Base-by-base conservation (phyloP, 2,888 invertebrate genomes). In the Andrena dorsata region DNA sequence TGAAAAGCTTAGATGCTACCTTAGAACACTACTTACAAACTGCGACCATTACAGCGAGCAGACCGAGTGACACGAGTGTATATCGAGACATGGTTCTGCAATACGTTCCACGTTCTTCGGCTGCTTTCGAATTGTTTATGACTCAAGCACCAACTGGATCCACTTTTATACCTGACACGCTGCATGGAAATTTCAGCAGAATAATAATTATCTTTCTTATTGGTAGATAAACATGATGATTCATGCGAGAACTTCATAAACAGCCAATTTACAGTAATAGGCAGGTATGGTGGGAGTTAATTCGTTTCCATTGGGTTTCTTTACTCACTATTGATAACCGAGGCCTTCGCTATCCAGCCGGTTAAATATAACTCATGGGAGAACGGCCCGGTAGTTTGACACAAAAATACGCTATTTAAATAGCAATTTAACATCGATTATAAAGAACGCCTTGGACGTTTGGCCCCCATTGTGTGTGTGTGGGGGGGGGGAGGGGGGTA, bases 401-500 rank as follows among this genome's bases (percentile, higher is more conserved):
- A 53, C 35, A 66, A 75, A 78, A 78, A 71, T 71, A 75, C 47
- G 35, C 51, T 60, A 72, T 79, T 82, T 82, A 82, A 82, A 82
- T 82, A 72, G 79, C 82, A 79, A 72, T 82, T 82, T 82, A 66
- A 79, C 60, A 35, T 28, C 74, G 65, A 30, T 30, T 16, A 41
- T 16, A 41, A 16, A 41, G 4, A 41, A 41, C 41, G 5, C 41
- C 16, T n/a, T 51, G 7, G 69, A 2, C 49, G 63, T 2, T 66
- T 47, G n/a, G 35, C 60, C n/a, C 30, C 23, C 30, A 32, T 35
- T 41, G 10, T 7, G n/a, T n/a, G n/a, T 41, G 41, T 41, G 0
- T 0, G 35, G 35, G 2, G 10, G 32, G 1, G 35, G 35, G 35
- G 28, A 0, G 28, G 4, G 28, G 28, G 5, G 2, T 26, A 26